A percentile compares a stretch with the other conserved stretches of the same genome.
Evolutionary conservation across 2,888 invertebrate genomes (phyloP).

Genomic region (Tetragonula carbonaria): DNA sequence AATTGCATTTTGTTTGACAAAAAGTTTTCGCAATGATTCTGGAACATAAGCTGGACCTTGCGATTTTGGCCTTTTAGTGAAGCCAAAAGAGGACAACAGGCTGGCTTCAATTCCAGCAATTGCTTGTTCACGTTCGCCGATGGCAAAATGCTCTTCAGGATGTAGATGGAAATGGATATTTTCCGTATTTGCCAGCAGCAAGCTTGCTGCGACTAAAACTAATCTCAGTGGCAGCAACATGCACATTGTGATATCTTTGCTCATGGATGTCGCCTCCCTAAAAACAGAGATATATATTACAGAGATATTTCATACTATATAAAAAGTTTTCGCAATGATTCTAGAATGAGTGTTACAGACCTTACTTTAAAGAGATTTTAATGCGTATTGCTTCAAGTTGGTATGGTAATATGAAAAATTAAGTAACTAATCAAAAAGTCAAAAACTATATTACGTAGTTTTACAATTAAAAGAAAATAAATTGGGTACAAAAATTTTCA

Average conservation of each 20-base stretch:
- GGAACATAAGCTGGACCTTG: constrained; percentile 87
- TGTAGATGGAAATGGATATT: constrained; percentile 66
- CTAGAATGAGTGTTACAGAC: background rate
- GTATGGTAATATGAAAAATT: background rate
- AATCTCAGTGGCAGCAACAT: constrained; percentile 82
- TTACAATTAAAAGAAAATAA: background rate
- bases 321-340: too few relatives aligned
- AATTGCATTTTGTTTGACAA: constrained; percentile 88
- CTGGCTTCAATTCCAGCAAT: constrained; percentile 86
- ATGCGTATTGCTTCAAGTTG: background rate
- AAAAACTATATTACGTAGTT: background rate
- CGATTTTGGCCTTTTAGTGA: constrained; percentile 86
- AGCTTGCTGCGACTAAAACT: constrained; percentile 82
- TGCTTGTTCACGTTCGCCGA: constrained; percentile 79
- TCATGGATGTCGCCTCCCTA: constrained; percentile 81
- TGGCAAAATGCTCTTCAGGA: constrained; percentile 59
- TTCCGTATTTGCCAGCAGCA: constrained; percentile 82
- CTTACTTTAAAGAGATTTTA: background rate
- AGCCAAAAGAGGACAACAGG: constrained; percentile 87
- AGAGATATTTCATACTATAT: background rate
- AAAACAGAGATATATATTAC: constrained; percentile 17
- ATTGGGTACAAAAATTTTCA: background rate
- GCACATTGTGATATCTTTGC: constrained; percentile 82
- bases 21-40: constrained; percentile 92
- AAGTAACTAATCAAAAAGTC: background rate